phyloP scores from a whole-genome alignment of 2,113 vertebrate species.

The Zosterops borbonicus region DNA sequence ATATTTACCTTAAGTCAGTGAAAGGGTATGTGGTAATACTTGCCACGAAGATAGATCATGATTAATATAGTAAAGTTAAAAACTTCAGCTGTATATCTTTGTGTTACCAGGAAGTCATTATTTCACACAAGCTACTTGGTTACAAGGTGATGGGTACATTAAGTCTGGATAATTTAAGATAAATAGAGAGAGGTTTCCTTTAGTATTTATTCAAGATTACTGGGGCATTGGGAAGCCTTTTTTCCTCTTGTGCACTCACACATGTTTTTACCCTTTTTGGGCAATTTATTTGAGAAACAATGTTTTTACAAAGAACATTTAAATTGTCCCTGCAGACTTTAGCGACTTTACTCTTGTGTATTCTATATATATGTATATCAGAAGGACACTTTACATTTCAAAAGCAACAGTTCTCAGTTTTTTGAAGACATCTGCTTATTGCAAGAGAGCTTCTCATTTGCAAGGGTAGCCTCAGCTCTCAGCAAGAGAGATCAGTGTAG shows the following conservation, averaged over 20 bases:
- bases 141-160: background rate
- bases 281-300: background rate
- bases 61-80: background rate
- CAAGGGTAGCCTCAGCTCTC: background rate
- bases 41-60: background rate
- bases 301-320: constrained; percentile 24
- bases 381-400: constrained; percentile 48
- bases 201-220: background rate
- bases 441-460: constrained; percentile 26
- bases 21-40: background rate
- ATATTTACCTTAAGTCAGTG: background rate
- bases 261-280: background rate
- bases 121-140: background rate
- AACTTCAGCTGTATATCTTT: background rate
- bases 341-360: background rate
- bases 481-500: constrained; percentile 5
- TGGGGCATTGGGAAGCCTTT: background rate
- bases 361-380: constrained; percentile 25
- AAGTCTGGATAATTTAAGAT: background rate
- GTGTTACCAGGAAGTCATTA: background rate
- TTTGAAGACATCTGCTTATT: constrained; percentile 11
- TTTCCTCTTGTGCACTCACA: background rate
- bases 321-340: background rate
- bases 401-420: constrained; percentile 25
- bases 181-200: background rate